Conservation (phyloP, 2,888 invertebrate species). For the Desoria tigrina region DNA sequence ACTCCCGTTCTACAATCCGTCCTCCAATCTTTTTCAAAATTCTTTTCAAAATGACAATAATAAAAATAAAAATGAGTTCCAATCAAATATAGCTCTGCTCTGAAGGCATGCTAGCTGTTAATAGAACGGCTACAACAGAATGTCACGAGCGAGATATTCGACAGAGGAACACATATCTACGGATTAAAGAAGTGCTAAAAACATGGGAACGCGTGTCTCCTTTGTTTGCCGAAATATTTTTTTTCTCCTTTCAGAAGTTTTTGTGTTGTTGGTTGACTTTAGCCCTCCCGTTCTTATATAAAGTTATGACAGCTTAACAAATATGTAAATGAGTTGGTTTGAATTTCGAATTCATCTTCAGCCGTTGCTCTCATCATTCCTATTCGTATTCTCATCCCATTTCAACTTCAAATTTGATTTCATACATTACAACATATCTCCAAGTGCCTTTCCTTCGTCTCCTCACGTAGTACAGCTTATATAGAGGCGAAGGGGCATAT, state of each 20-base stretch:
- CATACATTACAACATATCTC: neutral
- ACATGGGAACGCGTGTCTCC: neutral
- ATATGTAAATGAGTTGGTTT: slow-evolving; percentile 14
- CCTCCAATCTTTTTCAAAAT: no score
- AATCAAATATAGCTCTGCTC: no score
- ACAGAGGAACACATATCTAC: no score
- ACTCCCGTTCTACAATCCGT: no score
- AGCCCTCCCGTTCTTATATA: neutral
- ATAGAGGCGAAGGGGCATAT: no score
- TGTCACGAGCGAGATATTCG: no score
- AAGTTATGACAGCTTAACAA: neutral
- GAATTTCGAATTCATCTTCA: neutral
- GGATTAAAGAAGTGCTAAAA: slow-evolving; percentile 1
- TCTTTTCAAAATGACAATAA: no score
- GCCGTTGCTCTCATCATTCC: slow-evolving; percentile 1
- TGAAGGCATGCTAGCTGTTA: no score
- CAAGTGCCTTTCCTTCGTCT: neutral
- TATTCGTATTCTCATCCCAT: slow-evolving; percentile 15
- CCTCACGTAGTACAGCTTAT: neutral
- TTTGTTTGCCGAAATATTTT: neutral
- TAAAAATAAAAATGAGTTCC: no score
- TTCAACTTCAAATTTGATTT: slow-evolving; percentile 8
- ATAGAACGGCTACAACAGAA: no score
- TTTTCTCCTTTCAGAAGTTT: neutral
- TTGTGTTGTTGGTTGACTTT: slow-evolving; percentile 5